Conservation (phyloP, 1,140 invertebrate genomes). For the Cotesia chilonis region DNA sequence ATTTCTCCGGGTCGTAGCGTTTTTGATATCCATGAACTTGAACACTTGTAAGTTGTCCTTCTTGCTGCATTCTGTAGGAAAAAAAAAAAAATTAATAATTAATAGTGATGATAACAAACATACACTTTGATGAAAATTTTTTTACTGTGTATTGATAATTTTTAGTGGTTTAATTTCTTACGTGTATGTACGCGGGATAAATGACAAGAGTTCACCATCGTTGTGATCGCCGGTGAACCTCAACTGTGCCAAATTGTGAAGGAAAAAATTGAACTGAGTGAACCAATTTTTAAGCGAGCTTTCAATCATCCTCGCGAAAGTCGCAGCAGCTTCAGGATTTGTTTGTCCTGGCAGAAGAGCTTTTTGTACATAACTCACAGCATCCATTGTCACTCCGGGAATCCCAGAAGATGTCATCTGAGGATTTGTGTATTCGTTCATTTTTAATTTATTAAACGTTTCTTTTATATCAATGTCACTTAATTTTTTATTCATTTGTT, state of each 20-base stretch:
- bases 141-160: not conserved
- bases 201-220: slow-evolving; percentile 86
- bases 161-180: slow-evolving; percentile 65
- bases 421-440: slow-evolving; percentile 58
- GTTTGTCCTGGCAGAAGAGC: slow-evolving; percentile 88
- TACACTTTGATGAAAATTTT: no score
- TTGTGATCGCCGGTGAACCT: slow-evolving; percentile 87
- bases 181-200: slow-evolving; percentile 94
- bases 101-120: slow-evolving; percentile 14
- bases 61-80: slow-evolving; percentile 79
- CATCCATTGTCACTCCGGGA: slow-evolving; percentile 89
- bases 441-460: slow-evolving; percentile 46
- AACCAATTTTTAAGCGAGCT: slow-evolving; percentile 88
- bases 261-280: slow-evolving; percentile 96
- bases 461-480: slow-evolving; percentile 50
- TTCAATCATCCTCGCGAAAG: slow-evolving; percentile 92
- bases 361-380: slow-evolving; percentile 90
- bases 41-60: slow-evolving; percentile 88
- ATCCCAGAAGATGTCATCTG: slow-evolving; percentile 96
- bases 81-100: slow-evolving; percentile 14
- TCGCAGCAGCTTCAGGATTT: slow-evolving; percentile 93
- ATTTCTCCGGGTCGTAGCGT: slow-evolving; percentile 96
- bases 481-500: slow-evolving; percentile 42
- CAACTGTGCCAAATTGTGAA: slow-evolving; percentile 95
- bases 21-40: slow-evolving; percentile 92